Base-by-base conservation (phyloP, 2,888 invertebrate species). In the Drosophila leonis region DNA sequence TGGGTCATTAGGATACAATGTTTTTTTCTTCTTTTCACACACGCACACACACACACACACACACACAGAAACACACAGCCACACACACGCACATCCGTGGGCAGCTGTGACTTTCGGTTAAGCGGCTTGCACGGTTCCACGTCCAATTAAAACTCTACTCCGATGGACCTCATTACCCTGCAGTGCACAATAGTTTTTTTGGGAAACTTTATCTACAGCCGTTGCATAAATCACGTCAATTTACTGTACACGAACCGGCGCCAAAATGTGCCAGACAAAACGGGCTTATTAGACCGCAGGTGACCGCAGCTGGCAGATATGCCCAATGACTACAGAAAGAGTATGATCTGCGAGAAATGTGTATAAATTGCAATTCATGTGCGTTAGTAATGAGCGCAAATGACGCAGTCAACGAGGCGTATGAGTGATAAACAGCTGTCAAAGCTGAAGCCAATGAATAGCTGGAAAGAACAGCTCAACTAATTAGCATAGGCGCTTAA, bases 1-100 rank as follows among this genome's bases (percentile, higher is more conserved):
- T 76, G 70, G 74, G 81, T 80, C 90, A 88, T 86, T 86, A 90
- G 72, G 59, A 18, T 41, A 55, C 27, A 51, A 60, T 20, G 13
- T 66, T 57, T 56, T 54, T 42, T 42, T 33, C 27, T 33, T 18
- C 5, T 10, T 33, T 33, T 8, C n/a, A n/a, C n/a, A 15, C 71
- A 27, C 37, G 18, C n/a, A 20, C n/a, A n/a, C n/a, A n/a, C n/a
- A n/a, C n/a, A n/a, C n/a, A n/a, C n/a, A n/a, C n/a, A n/a, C n/a
- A n/a, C n/a, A n/a, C n/a, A n/a, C n/a, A n/a, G n/a, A n/a, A n/a
- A n/a, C n/a, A n/a, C 37, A 39, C 56, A 24, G 24, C 4, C 55
- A 60, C 48, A 41, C 39, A 8, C 41, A 52, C 33, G 13, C 41
- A 33, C 10, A 49, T 29, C 15, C 39, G 46, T 10, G 18, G 31